phyloP scores from a whole-genome alignment of 2,888 invertebrate species.

The Oscheius sp. region DNA sequence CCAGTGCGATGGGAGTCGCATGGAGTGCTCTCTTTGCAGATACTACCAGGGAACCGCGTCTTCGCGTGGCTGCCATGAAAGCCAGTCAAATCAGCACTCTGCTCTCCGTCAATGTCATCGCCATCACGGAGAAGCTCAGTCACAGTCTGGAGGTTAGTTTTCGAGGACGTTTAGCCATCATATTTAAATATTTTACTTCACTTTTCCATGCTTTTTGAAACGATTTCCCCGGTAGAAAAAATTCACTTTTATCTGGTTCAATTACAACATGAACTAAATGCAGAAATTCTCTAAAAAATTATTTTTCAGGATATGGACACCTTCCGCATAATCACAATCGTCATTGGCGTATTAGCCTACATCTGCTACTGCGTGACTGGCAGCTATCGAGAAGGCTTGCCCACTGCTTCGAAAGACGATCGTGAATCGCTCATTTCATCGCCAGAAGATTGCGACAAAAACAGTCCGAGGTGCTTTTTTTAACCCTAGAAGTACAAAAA shows the following conservation, averaged over 20 bases:
- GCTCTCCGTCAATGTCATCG: slow-evolving; percentile 64
- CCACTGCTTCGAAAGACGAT: slow-evolving; percentile 15
- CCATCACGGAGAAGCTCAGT: slow-evolving; percentile 67
- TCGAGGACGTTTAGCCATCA: not conserved
- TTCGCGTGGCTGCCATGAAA: slow-evolving; percentile 73
- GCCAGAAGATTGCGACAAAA: not conserved
- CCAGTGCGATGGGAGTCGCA: slow-evolving; percentile 69
- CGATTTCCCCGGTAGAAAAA: too few relatives aligned
- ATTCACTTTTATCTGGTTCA: too few relatives aligned
- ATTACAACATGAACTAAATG: not conserved
- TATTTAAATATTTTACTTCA: too few relatives aligned
- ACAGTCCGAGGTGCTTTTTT: slow-evolving; percentile 1
- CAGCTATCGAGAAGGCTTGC: slow-evolving; percentile 13
- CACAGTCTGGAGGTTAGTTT: slow-evolving; percentile 65
- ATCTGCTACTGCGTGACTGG: slow-evolving; percentile 50
- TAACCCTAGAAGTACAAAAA: not conserved
- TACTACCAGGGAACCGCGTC: slow-evolving; percentile 67
- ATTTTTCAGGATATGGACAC: slow-evolving; percentile 65
- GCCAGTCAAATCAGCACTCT: slow-evolving; percentile 72
- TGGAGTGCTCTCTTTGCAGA: slow-evolving; percentile 72
- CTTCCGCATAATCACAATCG: slow-evolving; percentile 60
- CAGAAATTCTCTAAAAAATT: not conserved
- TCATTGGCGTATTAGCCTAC: slow-evolving; percentile 49
- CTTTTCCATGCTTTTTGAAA: too few relatives aligned
- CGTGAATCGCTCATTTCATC: not conserved